Evolutionary conservation across 1,140 invertebrate genomes (phyloP).

Genomic region (Archegozetes longisetosus): DNA sequence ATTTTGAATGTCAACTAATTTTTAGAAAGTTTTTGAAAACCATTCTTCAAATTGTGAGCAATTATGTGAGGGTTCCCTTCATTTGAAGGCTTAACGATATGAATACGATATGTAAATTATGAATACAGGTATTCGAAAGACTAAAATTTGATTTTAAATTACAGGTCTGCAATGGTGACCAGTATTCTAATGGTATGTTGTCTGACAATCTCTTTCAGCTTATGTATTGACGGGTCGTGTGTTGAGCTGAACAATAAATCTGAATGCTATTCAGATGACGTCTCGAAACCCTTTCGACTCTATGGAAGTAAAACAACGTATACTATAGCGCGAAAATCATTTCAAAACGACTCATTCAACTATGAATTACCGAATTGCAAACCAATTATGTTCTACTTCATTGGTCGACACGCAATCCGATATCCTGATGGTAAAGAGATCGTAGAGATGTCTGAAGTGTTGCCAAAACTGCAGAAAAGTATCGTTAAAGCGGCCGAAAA

Average conservation of each 20-base stretch:
- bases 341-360: not conserved
- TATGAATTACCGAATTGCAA: slow-evolving; percentile 5
- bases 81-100: too few relatives aligned
- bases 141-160: too few relatives aligned
- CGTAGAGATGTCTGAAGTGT: not conserved
- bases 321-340: not conserved
- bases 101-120: too few relatives aligned
- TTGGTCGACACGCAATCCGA: slow-evolving; percentile 21
- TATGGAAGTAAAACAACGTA: slow-evolving; percentile 20
- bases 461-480: slow-evolving; percentile 14
- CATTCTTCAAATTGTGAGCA: too few relatives aligned
- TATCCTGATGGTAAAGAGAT: slow-evolving; percentile 21
- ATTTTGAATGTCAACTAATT: too few relatives aligned
- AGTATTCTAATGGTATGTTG: too few relatives aligned
- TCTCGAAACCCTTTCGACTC: slow-evolving; percentile 9
- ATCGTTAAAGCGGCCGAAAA: not conserved
- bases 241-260: not conserved
- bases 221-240: not conserved
- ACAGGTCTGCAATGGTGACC: too few relatives aligned
- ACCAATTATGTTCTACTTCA: slow-evolving; percentile 18
- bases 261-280: not conserved
- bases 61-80: too few relatives aligned
- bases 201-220: too few relatives aligned
- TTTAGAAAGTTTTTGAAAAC: too few relatives aligned
- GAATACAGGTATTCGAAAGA: too few relatives aligned